phyloP scores from a whole-genome alignment of 2,888 invertebrate genomes.

The Epistrophe grossulariae region DNA sequence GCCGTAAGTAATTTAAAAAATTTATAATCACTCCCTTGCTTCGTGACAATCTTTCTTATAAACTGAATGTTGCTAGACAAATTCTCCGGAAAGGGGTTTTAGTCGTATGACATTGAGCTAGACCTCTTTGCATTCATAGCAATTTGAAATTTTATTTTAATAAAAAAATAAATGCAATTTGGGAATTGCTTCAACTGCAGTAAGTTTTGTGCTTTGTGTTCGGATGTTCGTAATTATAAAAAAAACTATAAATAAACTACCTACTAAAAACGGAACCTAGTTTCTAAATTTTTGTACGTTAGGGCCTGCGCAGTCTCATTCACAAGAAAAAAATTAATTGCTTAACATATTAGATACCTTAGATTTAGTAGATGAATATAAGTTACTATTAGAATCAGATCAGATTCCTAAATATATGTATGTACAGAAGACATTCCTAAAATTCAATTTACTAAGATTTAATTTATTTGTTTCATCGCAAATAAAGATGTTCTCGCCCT shows the following conservation, averaged over 20 bases:
- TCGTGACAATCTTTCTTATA: too few species aligned
- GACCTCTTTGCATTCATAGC: too few species aligned
- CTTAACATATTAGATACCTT: background rate
- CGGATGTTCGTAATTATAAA: background rate
- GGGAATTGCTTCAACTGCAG: too few species aligned
- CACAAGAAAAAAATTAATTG: background rate
- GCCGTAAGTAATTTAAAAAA: too few species aligned
- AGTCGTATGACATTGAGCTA: too few species aligned
- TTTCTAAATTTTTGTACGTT: background rate
- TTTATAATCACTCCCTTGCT: too few species aligned
- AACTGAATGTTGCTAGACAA: too few species aligned
- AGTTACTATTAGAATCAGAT: background rate
- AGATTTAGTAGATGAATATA: background rate
- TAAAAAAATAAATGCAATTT: too few species aligned
- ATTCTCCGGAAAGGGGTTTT: too few species aligned
- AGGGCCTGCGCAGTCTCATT: constrained; percentile 2
- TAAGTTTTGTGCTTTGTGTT: background rate
- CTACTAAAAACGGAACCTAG: background rate
- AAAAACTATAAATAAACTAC: background rate
- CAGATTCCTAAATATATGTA: background rate
- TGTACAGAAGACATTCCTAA: background rate
- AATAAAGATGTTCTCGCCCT: background rate
- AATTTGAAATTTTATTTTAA: too few species aligned
- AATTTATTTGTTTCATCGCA: background rate
- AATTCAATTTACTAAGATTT: background rate